Conservation (phyloP, 2,797 vertebrate genomes). For the Dallia pectoralis region DNA sequence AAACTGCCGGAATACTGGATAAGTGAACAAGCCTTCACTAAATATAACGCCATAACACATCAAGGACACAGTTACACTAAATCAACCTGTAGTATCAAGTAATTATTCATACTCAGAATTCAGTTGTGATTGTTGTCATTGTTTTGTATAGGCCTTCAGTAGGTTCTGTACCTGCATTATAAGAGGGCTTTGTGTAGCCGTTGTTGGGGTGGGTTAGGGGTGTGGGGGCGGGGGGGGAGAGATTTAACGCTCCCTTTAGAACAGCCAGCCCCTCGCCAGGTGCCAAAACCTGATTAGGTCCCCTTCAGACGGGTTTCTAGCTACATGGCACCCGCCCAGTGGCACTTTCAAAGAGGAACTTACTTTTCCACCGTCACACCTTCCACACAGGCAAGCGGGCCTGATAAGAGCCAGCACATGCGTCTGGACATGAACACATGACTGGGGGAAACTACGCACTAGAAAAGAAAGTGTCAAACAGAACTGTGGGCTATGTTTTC, state of each 20-base stretch:
- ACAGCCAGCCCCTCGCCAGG: constrained; percentile 55
- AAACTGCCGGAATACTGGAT: not conserved
- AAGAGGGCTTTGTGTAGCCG: not conserved
- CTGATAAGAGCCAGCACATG: constrained; percentile 51
- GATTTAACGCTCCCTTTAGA: constrained; percentile 31
- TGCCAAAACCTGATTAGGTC: constrained; percentile 69
- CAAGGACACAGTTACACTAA: not conserved
- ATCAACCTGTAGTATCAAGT: not conserved
- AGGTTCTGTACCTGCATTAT: not conserved
- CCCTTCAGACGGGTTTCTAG: constrained; percentile 39
- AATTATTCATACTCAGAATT: constrained; percentile 19
- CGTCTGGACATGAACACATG: constrained; percentile 21
- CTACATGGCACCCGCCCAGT: constrained; percentile 35
- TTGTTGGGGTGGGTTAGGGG: not conserved
- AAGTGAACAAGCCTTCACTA: not conserved
- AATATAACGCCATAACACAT: not conserved
- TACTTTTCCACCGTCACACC: constrained; percentile 45
- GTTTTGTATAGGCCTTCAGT: not conserved
- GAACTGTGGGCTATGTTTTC: not conserved
- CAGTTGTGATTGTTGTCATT: not conserved
- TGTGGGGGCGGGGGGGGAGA: not conserved
- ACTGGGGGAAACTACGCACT: constrained; percentile 5
- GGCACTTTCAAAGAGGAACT: constrained; percentile 63
- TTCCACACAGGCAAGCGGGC: constrained; percentile 39
- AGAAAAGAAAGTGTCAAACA: not conserved